phyloP scores from a whole-genome alignment of 2,888 invertebrate species.

The Allophyes oxyacanthae region DNA sequence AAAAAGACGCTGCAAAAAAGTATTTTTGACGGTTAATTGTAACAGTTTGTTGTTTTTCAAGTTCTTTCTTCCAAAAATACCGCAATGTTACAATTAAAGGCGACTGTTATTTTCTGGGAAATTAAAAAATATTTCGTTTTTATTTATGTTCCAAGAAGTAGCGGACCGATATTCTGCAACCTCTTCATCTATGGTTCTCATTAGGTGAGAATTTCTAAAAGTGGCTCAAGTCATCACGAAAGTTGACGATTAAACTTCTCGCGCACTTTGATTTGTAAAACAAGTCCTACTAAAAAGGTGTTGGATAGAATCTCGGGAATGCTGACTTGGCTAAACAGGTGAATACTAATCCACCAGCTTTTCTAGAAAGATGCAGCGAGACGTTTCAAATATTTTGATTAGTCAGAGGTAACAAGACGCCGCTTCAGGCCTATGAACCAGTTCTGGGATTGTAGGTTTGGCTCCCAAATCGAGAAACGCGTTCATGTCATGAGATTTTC shows the following conservation, averaged over 20 bases:
- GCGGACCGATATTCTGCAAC: too few relatives aligned
- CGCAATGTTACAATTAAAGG: constrained; percentile 29
- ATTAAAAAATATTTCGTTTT: constrained; percentile 2
- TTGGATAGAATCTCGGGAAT: constrained; percentile 38
- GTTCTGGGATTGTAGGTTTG: constrained; percentile 12
- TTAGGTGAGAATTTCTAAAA: background rate
- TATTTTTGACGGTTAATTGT: constrained; percentile 76
- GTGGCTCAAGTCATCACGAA: constrained; percentile 5
- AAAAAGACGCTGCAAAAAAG: constrained; percentile 58
- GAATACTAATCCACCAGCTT: constrained; percentile 8
- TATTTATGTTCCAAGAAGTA: background rate
- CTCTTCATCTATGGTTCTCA: background rate
- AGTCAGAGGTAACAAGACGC: constrained; percentile 10
- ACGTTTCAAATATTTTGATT: constrained; percentile 38
- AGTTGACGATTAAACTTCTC: constrained; percentile 16
- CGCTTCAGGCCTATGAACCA: constrained; percentile 9
- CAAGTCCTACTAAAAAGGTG: constrained; percentile 36
- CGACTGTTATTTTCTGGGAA: constrained; percentile 41
- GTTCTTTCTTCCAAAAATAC: constrained; percentile 44
- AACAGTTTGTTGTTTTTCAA: constrained; percentile 67
- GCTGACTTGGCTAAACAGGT: constrained; percentile 21
- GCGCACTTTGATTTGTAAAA: constrained; percentile 14
- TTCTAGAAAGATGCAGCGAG: constrained; percentile 27
- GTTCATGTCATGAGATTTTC: background rate
- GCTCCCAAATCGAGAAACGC: constrained; percentile 9